Percentiles rank a stretch among this genome's conserved stretches.
phyloP scores from a whole-genome alignment of 2,113 vertebrate genomes.

The Heterocephalus glaber region DNA sequence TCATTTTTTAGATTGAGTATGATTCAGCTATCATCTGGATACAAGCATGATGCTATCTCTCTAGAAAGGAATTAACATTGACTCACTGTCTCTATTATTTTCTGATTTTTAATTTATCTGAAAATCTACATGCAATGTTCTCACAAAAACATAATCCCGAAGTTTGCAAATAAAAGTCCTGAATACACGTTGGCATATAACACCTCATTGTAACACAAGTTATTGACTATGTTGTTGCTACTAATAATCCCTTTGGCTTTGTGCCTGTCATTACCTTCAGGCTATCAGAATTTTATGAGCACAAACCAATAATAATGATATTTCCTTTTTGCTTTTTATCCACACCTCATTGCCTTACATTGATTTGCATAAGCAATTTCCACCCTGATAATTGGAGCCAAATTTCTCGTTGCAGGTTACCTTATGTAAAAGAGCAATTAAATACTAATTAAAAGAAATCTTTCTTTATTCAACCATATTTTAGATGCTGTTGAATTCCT shows the following conservation, averaged over 20 bases:
- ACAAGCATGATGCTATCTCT: neutral
- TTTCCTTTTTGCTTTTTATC: constrained; percentile 76
- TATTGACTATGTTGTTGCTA: constrained; percentile 56
- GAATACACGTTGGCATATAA: constrained; percentile 36
- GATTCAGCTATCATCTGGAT: constrained; percentile 31
- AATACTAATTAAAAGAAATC: constrained; percentile 69
- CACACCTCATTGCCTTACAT: constrained; percentile 79
- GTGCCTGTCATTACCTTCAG: constrained; percentile 63
- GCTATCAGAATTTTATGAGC: constrained; percentile 75
- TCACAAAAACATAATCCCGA: neutral
- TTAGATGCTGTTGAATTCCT: constrained; percentile 61
- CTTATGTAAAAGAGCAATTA: constrained; percentile 76
- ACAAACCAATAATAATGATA: constrained; percentile 79
- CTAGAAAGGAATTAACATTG: constrained; percentile 52
- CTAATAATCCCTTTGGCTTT: constrained; percentile 60
- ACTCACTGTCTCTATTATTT: constrained; percentile 18
- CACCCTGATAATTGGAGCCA: constrained; percentile 77
- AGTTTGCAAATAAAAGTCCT: constrained; percentile 61
- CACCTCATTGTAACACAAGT: neutral
- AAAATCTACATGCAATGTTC: neutral
- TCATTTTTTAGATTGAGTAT: constrained; percentile 49
- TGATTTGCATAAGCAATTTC: constrained; percentile 82
- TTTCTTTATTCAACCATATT: constrained; percentile 67
- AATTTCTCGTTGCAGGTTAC: constrained; percentile 73
- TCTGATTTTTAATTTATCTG: constrained; percentile 19